Evolutionary conservation across 2,797 vertebrate genomes (phyloP).

Genomic region (Pygocentrus nattereri): DNA sequence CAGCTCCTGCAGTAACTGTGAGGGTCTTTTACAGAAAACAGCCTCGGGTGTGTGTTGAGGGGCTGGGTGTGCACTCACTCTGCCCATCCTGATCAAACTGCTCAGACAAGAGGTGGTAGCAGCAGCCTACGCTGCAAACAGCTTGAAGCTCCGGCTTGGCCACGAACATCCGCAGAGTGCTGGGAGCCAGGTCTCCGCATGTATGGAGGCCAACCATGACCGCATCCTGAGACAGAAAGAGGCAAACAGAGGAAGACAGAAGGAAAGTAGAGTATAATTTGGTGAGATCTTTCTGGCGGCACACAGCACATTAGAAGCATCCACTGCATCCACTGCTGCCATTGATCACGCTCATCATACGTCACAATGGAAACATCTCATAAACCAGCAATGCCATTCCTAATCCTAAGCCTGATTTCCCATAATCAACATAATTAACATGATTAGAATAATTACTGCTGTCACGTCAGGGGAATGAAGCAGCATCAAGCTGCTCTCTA

Average conservation of each 20-base stretch:
- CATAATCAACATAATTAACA: conserved; percentile 40
- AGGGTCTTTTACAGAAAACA: neutral
- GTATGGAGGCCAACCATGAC: conserved; percentile 96
- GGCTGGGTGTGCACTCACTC: conserved; percentile 72
- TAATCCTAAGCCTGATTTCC: conserved; percentile 36
- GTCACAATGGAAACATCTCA: conserved; percentile 14
- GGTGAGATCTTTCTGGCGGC: conserved; percentile 26
- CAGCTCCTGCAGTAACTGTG: neutral
- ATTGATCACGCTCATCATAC: conserved; percentile 22
- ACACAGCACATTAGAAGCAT: neutral
- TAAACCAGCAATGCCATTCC: conserved; percentile 20
- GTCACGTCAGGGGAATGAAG: conserved; percentile 18
- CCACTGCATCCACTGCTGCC: conserved; percentile 8
- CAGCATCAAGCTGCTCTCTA: conserved; percentile 24
- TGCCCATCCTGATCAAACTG: conserved; percentile 72
- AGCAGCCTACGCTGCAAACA: conserved; percentile 96
- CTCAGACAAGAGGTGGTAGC: conserved; percentile 89
- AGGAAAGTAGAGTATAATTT: neutral
- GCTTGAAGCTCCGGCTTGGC: conserved; percentile 88
- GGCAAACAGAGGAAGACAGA: conserved; percentile 13
- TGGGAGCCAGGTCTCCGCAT: conserved; percentile 92
- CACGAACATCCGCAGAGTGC: conserved; percentile 86
- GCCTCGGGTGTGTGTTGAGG: neutral
- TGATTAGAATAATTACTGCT: conserved; percentile 38
- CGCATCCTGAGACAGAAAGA: conserved; percentile 79